Percentiles rank a stretch among this genome's conserved stretches.
phyloP scores from a whole-genome alignment of 2,888 invertebrate genomes.

The Kuschelorhynchus macadamiae region DNA sequence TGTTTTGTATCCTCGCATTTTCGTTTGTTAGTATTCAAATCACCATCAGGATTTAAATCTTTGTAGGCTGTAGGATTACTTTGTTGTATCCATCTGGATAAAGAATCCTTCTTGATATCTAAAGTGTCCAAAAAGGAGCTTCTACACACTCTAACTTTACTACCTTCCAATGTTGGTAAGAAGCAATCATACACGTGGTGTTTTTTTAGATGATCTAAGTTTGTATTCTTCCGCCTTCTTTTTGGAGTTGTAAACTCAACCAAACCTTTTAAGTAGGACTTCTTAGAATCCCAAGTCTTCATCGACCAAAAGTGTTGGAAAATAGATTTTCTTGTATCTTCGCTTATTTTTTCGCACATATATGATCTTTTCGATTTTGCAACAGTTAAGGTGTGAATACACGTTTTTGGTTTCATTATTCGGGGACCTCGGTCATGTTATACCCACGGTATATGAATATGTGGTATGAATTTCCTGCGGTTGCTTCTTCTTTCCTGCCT shows the following conservation, averaged over 20 bases:
- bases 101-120: background rate
- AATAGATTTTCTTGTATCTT: slow-evolving; percentile 1
- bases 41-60: too few relatives aligned
- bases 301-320: slow-evolving; percentile 1
- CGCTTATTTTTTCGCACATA: slow-evolving; percentile 1
- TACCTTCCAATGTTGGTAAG: slow-evolving; percentile 2
- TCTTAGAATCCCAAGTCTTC: background rate
- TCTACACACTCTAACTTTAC: background rate
- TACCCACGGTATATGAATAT: background rate
- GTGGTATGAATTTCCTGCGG: background rate
- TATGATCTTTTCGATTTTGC: slow-evolving; percentile 3
- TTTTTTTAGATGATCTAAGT: background rate
- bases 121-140: background rate
- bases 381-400: background rate
- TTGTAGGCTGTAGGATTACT: too few relatives aligned
- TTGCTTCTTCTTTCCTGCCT: background rate
- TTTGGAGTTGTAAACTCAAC: background rate
- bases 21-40: too few relatives aligned
- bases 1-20: too few relatives aligned
- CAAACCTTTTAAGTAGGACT: background rate
- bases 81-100: slow-evolving; percentile 1
- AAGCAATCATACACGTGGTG: background rate
- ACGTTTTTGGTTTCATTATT: slow-evolving; percentile 1
- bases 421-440: background rate
- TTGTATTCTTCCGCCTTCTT: slow-evolving; percentile 1